Evolutionary conservation across 2,113 vertebrate genomes (phyloP).

Genomic region (Sarotherodon lohbergeri): DNA sequence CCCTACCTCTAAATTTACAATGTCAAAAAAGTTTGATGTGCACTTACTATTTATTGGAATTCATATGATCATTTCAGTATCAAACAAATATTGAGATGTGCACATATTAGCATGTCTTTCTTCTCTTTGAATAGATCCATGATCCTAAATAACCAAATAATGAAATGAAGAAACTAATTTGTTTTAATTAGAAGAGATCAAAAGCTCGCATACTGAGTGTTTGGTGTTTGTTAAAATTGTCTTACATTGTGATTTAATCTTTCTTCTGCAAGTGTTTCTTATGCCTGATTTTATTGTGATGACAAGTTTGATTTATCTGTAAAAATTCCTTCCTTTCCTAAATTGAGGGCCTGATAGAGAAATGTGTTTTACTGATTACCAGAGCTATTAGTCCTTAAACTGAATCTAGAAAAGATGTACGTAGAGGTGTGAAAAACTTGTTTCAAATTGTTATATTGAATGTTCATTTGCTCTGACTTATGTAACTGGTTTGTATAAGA

Average conservation of each 20-base stretch:
- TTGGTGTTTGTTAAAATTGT: background rate
- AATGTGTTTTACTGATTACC: background rate
- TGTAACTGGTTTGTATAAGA: background rate
- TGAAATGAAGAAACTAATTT: background rate
- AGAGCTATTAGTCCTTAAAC: background rate
- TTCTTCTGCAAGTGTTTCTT: background rate
- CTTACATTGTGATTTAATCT: background rate
- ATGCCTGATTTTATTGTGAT: background rate
- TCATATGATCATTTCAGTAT: background rate
- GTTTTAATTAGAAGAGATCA: background rate
- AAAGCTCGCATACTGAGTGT: background rate
- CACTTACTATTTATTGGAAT: background rate
- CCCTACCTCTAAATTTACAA: background rate
- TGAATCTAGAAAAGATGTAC: background rate
- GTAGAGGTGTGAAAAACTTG: background rate
- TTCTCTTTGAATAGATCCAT: background rate
- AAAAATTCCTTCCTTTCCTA: background rate
- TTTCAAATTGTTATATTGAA: background rate
- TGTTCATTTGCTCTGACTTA: background rate
- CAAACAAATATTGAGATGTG: background rate
- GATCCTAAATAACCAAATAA: background rate
- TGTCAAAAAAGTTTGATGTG: background rate
- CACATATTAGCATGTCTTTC: background rate
- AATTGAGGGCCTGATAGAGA: too few species aligned
- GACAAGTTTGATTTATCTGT: background rate